Conservation (phyloP, 2,797 vertebrate genomes). For the Epinephelus coioides region DNA sequence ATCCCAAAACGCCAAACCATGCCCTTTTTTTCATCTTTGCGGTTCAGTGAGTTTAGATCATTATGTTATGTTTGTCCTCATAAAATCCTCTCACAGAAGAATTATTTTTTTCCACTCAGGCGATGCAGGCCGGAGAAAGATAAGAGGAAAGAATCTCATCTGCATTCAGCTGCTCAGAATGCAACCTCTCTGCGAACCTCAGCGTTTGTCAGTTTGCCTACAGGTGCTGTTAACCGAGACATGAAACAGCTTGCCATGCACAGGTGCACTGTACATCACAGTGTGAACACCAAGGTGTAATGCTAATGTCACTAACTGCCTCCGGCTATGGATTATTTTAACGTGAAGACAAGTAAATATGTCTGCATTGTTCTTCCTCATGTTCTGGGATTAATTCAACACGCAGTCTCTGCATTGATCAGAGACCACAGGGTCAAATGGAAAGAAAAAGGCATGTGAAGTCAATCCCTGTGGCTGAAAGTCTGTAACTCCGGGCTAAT, state of each 20-base stretch:
- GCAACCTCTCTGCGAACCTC: slow-evolving; percentile 72
- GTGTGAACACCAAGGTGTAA: slow-evolving; percentile 26
- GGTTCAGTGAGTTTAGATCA: slow-evolving; percentile 13
- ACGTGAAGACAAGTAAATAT: slow-evolving; percentile 36
- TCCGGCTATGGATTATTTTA: slow-evolving; percentile 37
- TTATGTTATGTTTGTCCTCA: not conserved
- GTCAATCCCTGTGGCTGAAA: slow-evolving; percentile 76
- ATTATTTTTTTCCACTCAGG: not conserved
- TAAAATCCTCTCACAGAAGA: slow-evolving; percentile 16
- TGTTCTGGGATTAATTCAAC: slow-evolving; percentile 45
- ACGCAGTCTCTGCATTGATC: slow-evolving; percentile 3
- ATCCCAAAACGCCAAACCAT: not conserved
- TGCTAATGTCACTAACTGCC: slow-evolving; percentile 43
- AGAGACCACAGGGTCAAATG: slow-evolving; percentile 47
- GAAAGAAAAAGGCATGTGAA: slow-evolving; percentile 71
- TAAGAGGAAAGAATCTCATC: slow-evolving; percentile 64
- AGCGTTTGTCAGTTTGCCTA: slow-evolving; percentile 68
- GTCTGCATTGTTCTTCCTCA: slow-evolving; percentile 40
- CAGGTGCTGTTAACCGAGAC: slow-evolving; percentile 68
- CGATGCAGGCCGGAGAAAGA: slow-evolving; percentile 32
- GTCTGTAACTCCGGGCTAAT: slow-evolving; percentile 82
- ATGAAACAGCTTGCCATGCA: slow-evolving; percentile 62
- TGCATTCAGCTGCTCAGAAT: slow-evolving; percentile 76
- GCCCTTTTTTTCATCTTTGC: not conserved
- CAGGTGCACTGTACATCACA: slow-evolving; percentile 64